These are phyloP conservation scores for Oncorhynchus nerka DNA, from an alignment of 2,113 vertebrate genomes.

Conservation along the genomic window DNA sequence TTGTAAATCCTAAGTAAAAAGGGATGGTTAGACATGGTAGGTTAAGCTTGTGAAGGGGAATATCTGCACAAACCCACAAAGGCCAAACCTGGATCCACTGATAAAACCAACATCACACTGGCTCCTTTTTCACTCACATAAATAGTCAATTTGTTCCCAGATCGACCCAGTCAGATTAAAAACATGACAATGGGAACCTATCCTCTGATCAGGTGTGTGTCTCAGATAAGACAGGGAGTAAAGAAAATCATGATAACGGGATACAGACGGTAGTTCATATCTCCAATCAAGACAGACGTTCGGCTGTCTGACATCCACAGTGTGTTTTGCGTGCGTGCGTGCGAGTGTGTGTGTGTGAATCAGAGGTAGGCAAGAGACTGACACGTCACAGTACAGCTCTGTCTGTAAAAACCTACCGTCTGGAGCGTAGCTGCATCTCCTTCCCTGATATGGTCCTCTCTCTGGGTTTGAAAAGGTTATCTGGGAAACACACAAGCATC, in stretches of 20 bases:
- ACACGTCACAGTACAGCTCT: neutral
- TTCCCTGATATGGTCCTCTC: slow-evolving; percentile 90
- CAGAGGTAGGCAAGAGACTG: slow-evolving; percentile 4
- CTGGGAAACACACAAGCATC: slow-evolving; percentile 66
- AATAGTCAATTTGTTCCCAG: slow-evolving; percentile 59
- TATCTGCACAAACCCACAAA: slow-evolving; percentile 50
- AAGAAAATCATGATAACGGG: slow-evolving; percentile 32
- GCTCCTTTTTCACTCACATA: slow-evolving; percentile 48
- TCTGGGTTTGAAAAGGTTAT: slow-evolving; percentile 95
- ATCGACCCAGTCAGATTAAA: slow-evolving; percentile 56
- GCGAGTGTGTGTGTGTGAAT: slow-evolving; percentile 30
- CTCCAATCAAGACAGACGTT: slow-evolving; percentile 36
- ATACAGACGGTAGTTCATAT: slow-evolving; percentile 38
- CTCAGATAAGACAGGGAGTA: slow-evolving; percentile 52
- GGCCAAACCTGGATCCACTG: slow-evolving; percentile 47
- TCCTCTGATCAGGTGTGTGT: slow-evolving; percentile 58
- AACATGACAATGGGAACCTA: slow-evolving; percentile 44
- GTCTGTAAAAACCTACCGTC: slow-evolving; percentile 79
- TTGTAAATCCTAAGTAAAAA: slow-evolving; percentile 86
- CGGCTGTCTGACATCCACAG: slow-evolving; percentile 10
- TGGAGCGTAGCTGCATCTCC: slow-evolving; percentile 94
- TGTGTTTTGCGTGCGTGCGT: slow-evolving; percentile 15
- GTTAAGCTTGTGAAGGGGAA: neutral
- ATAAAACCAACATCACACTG: slow-evolving; percentile 51
- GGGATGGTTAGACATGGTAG: slow-evolving; percentile 31